These are phyloP conservation scores for Tarsius wallacei DNA, from an alignment of 2,797 vertebrate species.

Conservation along the genomic window DNA sequence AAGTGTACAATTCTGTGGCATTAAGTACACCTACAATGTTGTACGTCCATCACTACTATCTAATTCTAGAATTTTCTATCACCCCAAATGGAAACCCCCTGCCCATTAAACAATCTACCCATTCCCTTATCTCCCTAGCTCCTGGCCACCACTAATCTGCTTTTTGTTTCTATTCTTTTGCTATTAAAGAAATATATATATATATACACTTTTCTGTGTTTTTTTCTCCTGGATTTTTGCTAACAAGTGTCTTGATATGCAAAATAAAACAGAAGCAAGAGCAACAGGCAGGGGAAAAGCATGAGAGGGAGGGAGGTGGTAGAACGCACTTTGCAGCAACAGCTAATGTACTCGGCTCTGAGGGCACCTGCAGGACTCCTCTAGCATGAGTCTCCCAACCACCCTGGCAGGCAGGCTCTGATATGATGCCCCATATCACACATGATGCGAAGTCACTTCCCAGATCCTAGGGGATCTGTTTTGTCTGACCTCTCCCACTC, in stretches of 20 bases:
- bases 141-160: background rate
- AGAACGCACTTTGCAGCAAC: background rate
- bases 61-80: background rate
- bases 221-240: background rate
- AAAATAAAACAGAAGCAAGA: background rate
- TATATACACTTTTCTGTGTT: background rate
- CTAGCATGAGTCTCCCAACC: accelerated
- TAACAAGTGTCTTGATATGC: background rate
- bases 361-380: accelerated
- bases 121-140: background rate
- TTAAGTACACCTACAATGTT: background rate
- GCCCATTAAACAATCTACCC: background rate
- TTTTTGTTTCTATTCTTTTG: background rate
- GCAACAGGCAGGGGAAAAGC: too few species aligned
- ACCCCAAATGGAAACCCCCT: background rate
- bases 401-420: background rate
- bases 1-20: background rate
- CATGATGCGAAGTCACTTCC: background rate
- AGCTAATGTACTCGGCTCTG: background rate
- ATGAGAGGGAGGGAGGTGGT: background rate
- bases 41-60: background rate
- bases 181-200: background rate
- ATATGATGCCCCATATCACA: accelerated
- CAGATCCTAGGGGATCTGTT: background rate
- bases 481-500: background rate